Evolutionary conservation across 2,888 invertebrate genomes (phyloP), one percentile per base, ranked within the genome.

Genomic region (Eupithecia insigniata): DNA sequence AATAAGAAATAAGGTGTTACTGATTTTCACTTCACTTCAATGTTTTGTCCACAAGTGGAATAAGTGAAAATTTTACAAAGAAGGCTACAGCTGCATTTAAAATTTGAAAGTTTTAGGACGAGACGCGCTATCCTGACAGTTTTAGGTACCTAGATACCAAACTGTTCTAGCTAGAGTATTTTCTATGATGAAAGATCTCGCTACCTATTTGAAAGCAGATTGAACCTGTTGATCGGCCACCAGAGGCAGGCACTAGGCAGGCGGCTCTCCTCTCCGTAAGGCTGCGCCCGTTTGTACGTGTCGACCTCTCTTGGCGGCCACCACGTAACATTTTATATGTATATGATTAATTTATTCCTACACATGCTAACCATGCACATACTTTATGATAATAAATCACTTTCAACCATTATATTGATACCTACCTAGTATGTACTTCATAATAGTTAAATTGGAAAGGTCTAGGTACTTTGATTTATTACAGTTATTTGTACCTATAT

Each of bases 221-320:
- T 28, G 7, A 30, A 30, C 60, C 60, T 60, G 60, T 60, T 60
- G 60, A 16, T 18, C 22, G 51, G 5, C 10, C 8, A 8, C 51
- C 12, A 12, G n/a, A 51, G 51, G n/a, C 51, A 4, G 55, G 55
- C 26, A 4, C 12, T 4, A 3, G 46, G 22, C 22, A 4, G 22
- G n/a, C n/a, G n/a, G n/a, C n/a, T n/a, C n/a, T n/a, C n/a, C 51
- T 4, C 55, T 26, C 12, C 55, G 55, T 55, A 26, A 22, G 55
- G 55, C 26, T 26, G 55, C 12, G 22, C 18, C 36, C 36, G 22
- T 0, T 36, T 55, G 78, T 85, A 85, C 87, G 87, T 84, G 86
- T 78, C 82, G 89, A 86, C 89, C 89, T 89, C 80, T 82, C 76
- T 86, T 89, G 88, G 81, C 85, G 89, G 89, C 83, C 89, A 79